A percentile compares a stretch with the other conserved stretches of the same genome.
Conservation (phyloP, 2,113 vertebrate species). For the Nycticorax nycticorax region DNA sequence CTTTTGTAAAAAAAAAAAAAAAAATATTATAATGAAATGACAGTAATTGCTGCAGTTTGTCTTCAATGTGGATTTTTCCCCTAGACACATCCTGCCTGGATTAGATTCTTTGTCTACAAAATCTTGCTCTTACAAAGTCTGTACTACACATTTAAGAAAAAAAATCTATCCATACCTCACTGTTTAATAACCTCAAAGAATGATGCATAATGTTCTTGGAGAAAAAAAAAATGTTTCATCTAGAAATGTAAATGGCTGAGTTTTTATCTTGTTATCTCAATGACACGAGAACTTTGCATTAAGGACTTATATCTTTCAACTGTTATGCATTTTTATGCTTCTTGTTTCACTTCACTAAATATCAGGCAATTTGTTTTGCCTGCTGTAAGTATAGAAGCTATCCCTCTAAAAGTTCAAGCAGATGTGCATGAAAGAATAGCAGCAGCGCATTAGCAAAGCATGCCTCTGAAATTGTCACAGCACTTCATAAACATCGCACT, state of each 20-base stretch:
- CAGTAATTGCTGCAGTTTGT: not conserved
- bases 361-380: not conserved
- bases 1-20: not conserved
- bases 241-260: not conserved
- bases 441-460: not conserved
- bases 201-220: not conserved
- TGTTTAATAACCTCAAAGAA: not conserved
- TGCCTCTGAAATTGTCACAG: not conserved
- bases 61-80: not conserved
- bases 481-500: not conserved
- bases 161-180: not conserved
- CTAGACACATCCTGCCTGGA: not conserved
- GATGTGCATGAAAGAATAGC: rapidly evolving
- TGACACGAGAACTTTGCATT: not conserved
- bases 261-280: not conserved
- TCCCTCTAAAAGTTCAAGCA: not conserved
- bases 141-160: not conserved
- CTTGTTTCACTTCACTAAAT: not conserved
- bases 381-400: not conserved
- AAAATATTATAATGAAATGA: not conserved
- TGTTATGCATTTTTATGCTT: not conserved
- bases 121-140: not conserved
- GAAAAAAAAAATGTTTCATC: not conserved
- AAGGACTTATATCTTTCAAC: not conserved
- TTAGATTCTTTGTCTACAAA: not conserved